Conservation (phyloP, 2,888 invertebrate genomes). For the Exephanes ischioxanthus region DNA sequence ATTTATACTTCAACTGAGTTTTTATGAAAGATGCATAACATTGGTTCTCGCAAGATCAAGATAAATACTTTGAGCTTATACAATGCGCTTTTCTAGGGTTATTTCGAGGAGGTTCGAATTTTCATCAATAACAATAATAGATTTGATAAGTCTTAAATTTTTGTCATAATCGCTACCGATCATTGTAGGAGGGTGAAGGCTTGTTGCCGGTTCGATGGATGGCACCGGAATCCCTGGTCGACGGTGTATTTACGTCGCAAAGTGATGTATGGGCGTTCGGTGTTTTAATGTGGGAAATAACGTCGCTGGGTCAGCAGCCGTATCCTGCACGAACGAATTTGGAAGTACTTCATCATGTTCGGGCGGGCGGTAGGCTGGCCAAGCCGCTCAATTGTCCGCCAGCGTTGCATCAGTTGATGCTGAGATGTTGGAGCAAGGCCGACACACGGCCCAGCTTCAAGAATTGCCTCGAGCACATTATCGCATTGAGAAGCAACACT, state of each 20-base stretch:
- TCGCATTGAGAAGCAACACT: slow-evolving; percentile 78
- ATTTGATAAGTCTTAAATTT: neutral
- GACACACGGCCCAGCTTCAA: slow-evolving; percentile 95
- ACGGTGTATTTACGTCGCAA: slow-evolving; percentile 98
- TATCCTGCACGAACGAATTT: slow-evolving; percentile 97
- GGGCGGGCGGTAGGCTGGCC: slow-evolving; percentile 94
- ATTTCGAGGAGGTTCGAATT: neutral
- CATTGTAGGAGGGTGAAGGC: slow-evolving; percentile 86
- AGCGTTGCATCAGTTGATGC: slow-evolving; percentile 93
- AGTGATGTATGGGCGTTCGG: slow-evolving; percentile 99
- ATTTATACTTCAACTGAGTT: too few species aligned
- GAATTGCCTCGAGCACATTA: slow-evolving; percentile 89
- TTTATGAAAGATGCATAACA: too few species aligned
- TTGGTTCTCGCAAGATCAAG: too few species aligned
- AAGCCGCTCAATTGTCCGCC: slow-evolving; percentile 94
- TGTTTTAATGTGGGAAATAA: slow-evolving; percentile 98
- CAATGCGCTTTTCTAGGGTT: neutral
- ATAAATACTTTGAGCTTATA: too few species aligned
- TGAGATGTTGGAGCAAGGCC: slow-evolving; percentile 94
- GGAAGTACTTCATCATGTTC: slow-evolving; percentile 96
- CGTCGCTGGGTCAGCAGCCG: slow-evolving; percentile 98
- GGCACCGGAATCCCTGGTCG: slow-evolving; percentile 98
- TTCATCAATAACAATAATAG: neutral
- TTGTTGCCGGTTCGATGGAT: slow-evolving; percentile 98
- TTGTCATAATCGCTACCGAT: neutral